Percentiles rank a stretch among this genome's conserved stretches.
These are phyloP conservation scores for Myotis davidii DNA, from an alignment of 2,113 vertebrate species.

Conservation along the genomic window DNA sequence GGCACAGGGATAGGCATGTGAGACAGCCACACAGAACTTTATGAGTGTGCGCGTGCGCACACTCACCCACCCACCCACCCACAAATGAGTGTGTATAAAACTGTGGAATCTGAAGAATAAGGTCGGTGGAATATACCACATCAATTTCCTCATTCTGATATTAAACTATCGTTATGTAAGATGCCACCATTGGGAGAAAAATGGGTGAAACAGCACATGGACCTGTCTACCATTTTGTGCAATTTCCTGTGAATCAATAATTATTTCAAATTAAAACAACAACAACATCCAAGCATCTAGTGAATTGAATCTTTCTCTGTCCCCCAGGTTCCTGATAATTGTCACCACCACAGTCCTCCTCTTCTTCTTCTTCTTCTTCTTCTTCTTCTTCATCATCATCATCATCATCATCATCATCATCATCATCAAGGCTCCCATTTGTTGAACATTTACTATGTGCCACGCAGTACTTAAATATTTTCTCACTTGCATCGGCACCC, in stretches of 20 bases:
- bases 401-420: neutral
- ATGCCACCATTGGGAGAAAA: neutral
- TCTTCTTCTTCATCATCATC: no score
- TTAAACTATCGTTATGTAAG: rapidly evolving
- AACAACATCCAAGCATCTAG: neutral
- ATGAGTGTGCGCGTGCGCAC: rapidly evolving
- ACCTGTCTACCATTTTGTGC: neutral
- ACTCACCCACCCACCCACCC: rapidly evolving
- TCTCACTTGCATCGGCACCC: neutral
- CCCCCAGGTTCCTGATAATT: neutral
- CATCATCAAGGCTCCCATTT: neutral
- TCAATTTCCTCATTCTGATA: neutral
- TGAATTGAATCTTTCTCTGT: neutral
- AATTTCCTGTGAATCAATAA: neutral
- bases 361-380: no score
- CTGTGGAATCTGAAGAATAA: neutral
- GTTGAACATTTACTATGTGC: neutral
- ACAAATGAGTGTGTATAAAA: rapidly evolving
- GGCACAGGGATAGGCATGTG: neutral
- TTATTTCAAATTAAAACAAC: neutral
- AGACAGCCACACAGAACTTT: neutral
- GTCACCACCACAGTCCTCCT: neutral
- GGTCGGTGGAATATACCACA: neutral
- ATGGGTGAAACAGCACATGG: neutral
- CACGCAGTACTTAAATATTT: neutral